Percentiles rank a stretch among this genome's conserved stretches.
phyloP scores from a whole-genome alignment of 2,797 vertebrate genomes.

The Bovichtus variegatus region DNA sequence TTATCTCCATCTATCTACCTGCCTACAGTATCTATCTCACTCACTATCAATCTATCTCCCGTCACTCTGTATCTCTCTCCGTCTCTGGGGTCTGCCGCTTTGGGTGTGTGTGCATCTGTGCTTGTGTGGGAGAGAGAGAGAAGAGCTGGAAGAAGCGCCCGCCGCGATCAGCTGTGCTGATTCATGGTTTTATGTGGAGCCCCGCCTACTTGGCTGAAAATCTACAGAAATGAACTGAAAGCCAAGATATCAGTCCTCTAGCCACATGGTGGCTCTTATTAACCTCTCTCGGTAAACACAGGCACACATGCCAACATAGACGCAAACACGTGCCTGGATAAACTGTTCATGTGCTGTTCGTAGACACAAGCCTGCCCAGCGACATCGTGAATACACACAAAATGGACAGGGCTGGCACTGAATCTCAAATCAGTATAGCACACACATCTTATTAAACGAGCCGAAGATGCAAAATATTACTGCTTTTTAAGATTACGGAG shows the following conservation, averaged over 20 bases:
- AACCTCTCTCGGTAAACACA: constrained; percentile 65
- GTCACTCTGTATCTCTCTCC: constrained; percentile 36
- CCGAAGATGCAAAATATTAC: background rate
- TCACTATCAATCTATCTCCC: constrained; percentile 27
- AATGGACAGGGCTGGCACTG: background rate
- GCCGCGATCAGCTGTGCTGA: constrained; percentile 73
- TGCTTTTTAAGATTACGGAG: background rate
- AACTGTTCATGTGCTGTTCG: constrained; percentile 22
- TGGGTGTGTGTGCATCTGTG: constrained; percentile 5
- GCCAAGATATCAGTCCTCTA: constrained; percentile 54
- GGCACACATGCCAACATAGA: constrained; percentile 58
- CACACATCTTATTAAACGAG: background rate
- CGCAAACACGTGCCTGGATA: constrained; percentile 45
- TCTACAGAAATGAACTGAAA: constrained; percentile 61
- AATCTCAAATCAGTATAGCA: too few relatives aligned
- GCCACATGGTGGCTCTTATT: constrained; percentile 58
- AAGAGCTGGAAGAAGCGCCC: constrained; percentile 48
- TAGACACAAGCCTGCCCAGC: constrained; percentile 33
- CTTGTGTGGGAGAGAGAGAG: constrained; percentile 1
- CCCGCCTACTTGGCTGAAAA: constrained; percentile 65
- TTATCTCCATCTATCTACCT: constrained; percentile 78
- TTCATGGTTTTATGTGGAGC: constrained; percentile 72
- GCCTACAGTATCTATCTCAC: constrained; percentile 61
- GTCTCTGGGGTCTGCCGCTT: constrained; percentile 7
- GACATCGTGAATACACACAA: constrained; percentile 7